Percentiles rank a stretch among this genome's conserved stretches.
Evolutionary conservation across 2,113 vertebrate species (phyloP).

Genomic region (Hystrix brachyura): DNA sequence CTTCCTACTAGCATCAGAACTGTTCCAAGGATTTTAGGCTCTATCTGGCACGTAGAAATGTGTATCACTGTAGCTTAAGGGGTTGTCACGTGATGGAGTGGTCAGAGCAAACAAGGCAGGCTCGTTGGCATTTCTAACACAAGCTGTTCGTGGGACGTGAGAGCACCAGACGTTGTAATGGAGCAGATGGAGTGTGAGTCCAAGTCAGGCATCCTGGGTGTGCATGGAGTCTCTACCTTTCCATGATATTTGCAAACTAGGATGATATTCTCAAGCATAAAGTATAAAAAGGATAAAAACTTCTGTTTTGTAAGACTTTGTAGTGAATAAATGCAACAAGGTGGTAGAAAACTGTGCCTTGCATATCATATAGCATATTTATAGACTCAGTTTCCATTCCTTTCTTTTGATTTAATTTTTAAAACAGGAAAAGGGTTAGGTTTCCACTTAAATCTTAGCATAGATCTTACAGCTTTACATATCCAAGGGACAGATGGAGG

Average conservation of each 20-base stretch:
- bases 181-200: neutral
- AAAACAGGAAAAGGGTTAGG: neutral
- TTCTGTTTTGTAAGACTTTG: neutral
- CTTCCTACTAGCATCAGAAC: neutral
- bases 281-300: neutral
- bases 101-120: neutral
- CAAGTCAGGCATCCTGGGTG: neutral
- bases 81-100: neutral
- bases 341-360: neutral
- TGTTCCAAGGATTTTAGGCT: neutral
- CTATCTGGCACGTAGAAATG: accelerated
- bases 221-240: neutral
- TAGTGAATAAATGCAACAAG: neutral
- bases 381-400: neutral
- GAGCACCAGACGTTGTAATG: neutral
- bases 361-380: neutral
- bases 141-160: neutral
- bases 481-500: neutral
- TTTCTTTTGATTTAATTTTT: conserved; percentile 7
- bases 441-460: conserved; percentile 26
- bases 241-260: neutral
- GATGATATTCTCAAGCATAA: neutral
- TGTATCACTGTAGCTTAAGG: neutral
- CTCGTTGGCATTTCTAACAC: neutral
- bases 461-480: neutral